A percentile compares a stretch with the other conserved stretches of the same genome.
Conservation (phyloP, 2,113 vertebrate species). For the Manacus vitellinus region DNA sequence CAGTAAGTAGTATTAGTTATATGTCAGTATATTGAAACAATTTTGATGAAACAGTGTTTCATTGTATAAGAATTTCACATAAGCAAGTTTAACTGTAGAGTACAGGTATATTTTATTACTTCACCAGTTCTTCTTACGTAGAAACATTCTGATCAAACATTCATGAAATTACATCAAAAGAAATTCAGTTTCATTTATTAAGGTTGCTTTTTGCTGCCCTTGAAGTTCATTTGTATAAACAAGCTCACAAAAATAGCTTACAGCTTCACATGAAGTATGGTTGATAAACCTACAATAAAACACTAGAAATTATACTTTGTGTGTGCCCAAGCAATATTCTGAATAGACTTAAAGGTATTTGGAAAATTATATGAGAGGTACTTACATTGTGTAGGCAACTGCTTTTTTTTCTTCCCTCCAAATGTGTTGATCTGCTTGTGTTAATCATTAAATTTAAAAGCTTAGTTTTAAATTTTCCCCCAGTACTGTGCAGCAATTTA, state of each 20-base stretch:
- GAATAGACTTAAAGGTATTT: conserved; percentile 64
- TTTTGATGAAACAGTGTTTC: not conserved
- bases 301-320: conserved; percentile 27
- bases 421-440: conserved; percentile 15
- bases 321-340: conserved; percentile 42
- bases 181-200: conserved; percentile 74
- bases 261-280: conserved; percentile 17
- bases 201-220: conserved; percentile 56
- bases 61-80: not conserved
- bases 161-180: conserved; percentile 70
- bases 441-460: conserved; percentile 72
- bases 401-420: not conserved
- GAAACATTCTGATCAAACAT: conserved; percentile 70
- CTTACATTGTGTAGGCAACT: not conserved
- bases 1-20: not conserved
- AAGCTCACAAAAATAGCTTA: conserved; percentile 66
- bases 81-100: not conserved
- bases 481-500: conserved; percentile 44
- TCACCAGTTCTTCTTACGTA: conserved; percentile 11
- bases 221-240: conserved; percentile 68
- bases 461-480: conserved; percentile 61
- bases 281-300: conserved; percentile 68
- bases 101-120: conserved; percentile 47
- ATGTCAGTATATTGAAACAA: not conserved
- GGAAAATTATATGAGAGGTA: conserved; percentile 61